phyloP scores from a whole-genome alignment of 2,113 vertebrate genomes.

The Ochotona princeps region DNA sequence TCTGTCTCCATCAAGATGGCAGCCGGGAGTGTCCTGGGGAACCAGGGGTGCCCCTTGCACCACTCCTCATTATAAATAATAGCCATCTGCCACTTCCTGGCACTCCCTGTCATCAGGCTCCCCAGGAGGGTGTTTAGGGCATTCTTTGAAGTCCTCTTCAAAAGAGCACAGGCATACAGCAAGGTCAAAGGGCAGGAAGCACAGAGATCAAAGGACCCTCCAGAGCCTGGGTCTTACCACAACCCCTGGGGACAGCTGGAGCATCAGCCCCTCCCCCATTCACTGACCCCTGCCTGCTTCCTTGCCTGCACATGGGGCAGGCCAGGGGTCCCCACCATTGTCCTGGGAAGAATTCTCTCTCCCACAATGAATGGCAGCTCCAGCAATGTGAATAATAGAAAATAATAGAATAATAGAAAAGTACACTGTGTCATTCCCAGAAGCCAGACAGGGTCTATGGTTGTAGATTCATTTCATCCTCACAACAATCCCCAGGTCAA shows the following conservation, averaged over 20 bases:
- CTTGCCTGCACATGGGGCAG: not conserved
- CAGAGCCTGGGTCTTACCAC: not conserved
- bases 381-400: not conserved
- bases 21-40: not conserved
- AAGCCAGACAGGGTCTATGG: not conserved
- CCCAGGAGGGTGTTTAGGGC: not conserved
- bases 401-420: not conserved
- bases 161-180: not conserved
- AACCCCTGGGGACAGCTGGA: not conserved
- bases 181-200: not conserved
- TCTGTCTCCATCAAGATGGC: conserved; percentile 1
- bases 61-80: not conserved
- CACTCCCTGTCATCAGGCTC: not conserved
- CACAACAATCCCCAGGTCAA: not conserved
- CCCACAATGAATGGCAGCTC: not conserved
- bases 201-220: not conserved
- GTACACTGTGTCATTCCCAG: not conserved
- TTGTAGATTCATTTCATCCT: not conserved
- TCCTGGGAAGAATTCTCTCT: not conserved
- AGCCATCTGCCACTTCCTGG: not conserved
- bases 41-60: not conserved
- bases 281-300: not conserved
- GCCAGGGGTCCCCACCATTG: not conserved
- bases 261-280: not conserved
- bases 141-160: not conserved